Base-by-base conservation (phyloP, 2,113 vertebrate species). In the Tyto alba region DNA sequence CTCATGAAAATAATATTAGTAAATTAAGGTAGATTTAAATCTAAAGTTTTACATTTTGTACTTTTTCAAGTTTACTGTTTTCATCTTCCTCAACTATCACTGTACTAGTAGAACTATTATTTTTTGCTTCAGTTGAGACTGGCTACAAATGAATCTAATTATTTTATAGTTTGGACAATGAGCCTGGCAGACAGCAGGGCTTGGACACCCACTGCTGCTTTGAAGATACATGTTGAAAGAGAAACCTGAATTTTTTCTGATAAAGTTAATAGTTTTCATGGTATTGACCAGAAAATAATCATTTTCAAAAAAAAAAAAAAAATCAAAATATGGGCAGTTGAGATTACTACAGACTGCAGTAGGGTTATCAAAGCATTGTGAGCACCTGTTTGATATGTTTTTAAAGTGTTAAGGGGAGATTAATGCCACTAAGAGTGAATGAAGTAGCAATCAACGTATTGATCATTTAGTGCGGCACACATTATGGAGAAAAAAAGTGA, bases 91-190 rank as follows among this genome's bases (percentile, higher is more conserved):
- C 71, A 69, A 81, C 45, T 74, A 79, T 88, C 48, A 59, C 67
- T 85, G 36, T 5, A 43, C 76, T 69, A 92, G 89, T 60, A 96
- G 82, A 96, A 32, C 41, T 90, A 62, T 91, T 79, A 92, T 62
- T 95, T 88, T 91, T 88, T 95, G 63, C 77, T 97, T 95, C 76
- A 94, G 74, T 84, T 45, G 59, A 90, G 86, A 92, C 88, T 73
- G 85, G 69, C 85, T 94, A 84, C 93, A 97, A 98, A 94, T 88
- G 88, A 97, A 96, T 91, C 89, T 97, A 92, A 96, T 98, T 97
- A 97, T 95, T 96, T 94, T 91, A 95, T 80, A 90, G 41, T 92
- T 93, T 96, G 96, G 96, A 96, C 94, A 94, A 36, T 1, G 20
- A 94, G 92, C 97, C 97, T 94, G 68, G 76, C 69, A 97, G 96